These are phyloP conservation scores for Acronicta leporina DNA, from an alignment of 2,888 invertebrate species.

Conservation along the genomic window DNA sequence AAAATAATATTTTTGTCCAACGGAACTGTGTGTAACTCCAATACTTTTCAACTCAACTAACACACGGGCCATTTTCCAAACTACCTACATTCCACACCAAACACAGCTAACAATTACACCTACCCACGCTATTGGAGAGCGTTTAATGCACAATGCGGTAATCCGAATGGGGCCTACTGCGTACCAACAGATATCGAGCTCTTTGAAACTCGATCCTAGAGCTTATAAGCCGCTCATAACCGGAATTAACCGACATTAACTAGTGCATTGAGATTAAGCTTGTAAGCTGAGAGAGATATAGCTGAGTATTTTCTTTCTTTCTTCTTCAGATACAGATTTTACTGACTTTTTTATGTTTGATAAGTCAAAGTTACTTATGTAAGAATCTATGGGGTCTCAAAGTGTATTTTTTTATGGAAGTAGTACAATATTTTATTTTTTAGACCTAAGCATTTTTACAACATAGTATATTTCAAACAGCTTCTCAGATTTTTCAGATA, in stretches of 20 bases:
- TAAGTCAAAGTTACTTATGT: no score
- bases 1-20: no score
- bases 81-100: no score
- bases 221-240: constrained; percentile 51
- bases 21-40: no score
- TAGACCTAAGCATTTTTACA: no score
- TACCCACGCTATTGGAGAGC: constrained; percentile 25
- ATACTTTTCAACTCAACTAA: neutral
- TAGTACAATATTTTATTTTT: no score
- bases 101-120: constrained; percentile 12
- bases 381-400: no score
- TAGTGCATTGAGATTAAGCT: constrained; percentile 52
- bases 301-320: no score
- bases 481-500: no score
- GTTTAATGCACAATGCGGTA: constrained; percentile 44
- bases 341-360: constrained; percentile 24
- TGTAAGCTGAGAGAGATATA: constrained; percentile 38
- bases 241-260: constrained; percentile 36
- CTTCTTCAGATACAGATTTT: no score
- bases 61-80: neutral
- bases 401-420: no score
- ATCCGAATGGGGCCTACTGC: constrained; percentile 29
- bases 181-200: constrained; percentile 40
- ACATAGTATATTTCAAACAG: no score
- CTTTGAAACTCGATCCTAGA: constrained; percentile 47